These are phyloP conservation scores for Montipora sp. DNA, from an alignment of 64 coral and sea anemone species.

Conservation along the genomic window DNA sequence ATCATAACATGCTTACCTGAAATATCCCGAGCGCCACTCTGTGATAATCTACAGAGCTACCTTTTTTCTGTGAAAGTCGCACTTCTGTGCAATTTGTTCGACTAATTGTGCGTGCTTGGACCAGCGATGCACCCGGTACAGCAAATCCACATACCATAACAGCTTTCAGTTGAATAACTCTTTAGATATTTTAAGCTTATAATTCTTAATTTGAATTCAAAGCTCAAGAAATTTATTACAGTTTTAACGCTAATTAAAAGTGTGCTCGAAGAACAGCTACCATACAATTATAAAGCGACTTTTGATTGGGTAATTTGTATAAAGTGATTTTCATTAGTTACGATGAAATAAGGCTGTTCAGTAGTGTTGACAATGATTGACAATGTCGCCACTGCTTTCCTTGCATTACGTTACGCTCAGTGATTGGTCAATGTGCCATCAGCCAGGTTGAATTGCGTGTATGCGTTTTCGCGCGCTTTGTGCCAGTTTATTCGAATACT, in stretches of 20 bases:
- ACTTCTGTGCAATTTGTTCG: background rate
- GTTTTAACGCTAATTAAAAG: background rate
- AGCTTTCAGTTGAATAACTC: background rate
- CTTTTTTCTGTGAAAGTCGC: background rate
- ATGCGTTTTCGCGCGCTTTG: background rate
- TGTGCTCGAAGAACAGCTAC: background rate
- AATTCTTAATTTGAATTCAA: background rate
- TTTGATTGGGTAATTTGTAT: too few species aligned
- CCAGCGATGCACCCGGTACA: background rate
- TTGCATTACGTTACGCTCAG: background rate
- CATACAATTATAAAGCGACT: too few species aligned
- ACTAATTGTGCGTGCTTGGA: background rate
- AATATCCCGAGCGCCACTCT: background rate
- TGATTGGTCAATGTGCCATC: background rate
- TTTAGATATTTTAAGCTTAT: background rate
- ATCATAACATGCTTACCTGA: background rate
- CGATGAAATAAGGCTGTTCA: too few species aligned
- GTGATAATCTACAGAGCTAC: background rate
- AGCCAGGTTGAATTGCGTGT: background rate
- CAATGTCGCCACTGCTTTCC: background rate
- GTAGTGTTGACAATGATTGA: too few species aligned
- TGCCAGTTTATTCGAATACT: background rate
- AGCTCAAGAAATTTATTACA: background rate
- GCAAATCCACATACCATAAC: background rate
- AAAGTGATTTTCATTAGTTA: too few species aligned